phyloP scores from a whole-genome alignment of 2,888 invertebrate species.

The Liodrosophila aerea region DNA sequence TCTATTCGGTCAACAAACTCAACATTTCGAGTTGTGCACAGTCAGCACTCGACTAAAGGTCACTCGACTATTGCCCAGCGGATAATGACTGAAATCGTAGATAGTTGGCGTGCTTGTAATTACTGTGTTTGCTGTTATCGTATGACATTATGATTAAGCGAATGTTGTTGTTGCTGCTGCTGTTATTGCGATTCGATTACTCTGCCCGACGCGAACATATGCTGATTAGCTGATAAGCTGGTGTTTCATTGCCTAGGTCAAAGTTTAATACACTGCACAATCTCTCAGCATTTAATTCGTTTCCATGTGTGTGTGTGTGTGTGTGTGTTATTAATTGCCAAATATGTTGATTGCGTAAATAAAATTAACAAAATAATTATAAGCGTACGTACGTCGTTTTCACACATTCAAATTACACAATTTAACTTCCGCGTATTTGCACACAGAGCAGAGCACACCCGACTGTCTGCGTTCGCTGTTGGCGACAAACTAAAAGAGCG shows the following conservation, averaged over 20 bases:
- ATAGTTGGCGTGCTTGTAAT: background rate
- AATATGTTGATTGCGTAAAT: constrained; percentile 1
- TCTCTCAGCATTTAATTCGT: constrained; percentile 19
- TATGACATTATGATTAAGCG: constrained; percentile 14
- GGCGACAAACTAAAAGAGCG: background rate
- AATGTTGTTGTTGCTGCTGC: constrained; percentile 7
- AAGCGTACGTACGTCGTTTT: background rate
- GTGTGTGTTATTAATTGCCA: constrained; percentile 1
- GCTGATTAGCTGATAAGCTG: constrained; percentile 37
- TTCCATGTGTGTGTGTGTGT: background rate
- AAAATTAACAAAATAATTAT: constrained; percentile 17
- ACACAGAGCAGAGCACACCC: too few species aligned
- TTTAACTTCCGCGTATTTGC: too few species aligned
- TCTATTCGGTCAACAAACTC: constrained; percentile 19
- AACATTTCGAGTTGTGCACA: constrained; percentile 12
- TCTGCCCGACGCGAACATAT: constrained; percentile 26
- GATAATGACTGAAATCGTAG: too few species aligned
- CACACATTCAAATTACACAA: too few species aligned
- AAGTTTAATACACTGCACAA: constrained; percentile 10
- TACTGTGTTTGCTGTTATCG: constrained; percentile 5
- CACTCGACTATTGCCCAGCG: too few species aligned
- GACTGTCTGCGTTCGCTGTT: too few species aligned
- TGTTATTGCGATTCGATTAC: constrained; percentile 19
- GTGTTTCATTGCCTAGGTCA: constrained; percentile 13
- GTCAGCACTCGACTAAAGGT: constrained; percentile 18